Conservation (phyloP, 2,888 invertebrate species). For the Melangyna quadrimaculata region DNA sequence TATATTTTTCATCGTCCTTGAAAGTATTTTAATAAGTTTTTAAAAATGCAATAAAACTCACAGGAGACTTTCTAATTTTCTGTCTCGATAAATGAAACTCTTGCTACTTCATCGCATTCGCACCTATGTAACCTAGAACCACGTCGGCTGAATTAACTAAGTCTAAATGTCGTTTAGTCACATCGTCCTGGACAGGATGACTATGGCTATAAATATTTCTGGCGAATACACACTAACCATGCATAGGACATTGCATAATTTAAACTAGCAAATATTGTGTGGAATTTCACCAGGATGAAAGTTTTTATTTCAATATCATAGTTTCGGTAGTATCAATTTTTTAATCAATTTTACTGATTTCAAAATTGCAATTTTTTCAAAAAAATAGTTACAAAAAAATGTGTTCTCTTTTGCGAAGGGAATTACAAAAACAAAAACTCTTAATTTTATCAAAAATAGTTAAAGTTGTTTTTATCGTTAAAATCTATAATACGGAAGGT, state of each 20-base stretch:
- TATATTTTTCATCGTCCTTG: not conserved
- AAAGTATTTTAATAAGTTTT: constrained; percentile 19
- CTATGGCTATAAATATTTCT: constrained; percentile 53
- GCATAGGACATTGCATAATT: not conserved
- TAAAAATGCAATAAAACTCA: not conserved
- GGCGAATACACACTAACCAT: constrained; percentile 9
- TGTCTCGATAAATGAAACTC: not conserved
- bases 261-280: not conserved
- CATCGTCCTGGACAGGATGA: constrained; percentile 51
- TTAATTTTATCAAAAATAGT: too few species aligned
- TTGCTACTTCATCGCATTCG: not conserved
- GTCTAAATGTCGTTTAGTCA: constrained; percentile 63
- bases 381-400: too few species aligned
- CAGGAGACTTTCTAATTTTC: not conserved
- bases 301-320: not conserved
- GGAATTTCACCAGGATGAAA: not conserved
- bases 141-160: constrained; percentile 46
- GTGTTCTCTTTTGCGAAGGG: too few species aligned
- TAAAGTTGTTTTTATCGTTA: too few species aligned
- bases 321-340: too few species aligned
- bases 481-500: too few species aligned
- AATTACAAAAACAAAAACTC: too few species aligned
- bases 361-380: too few species aligned
- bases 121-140: not conserved
- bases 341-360: too few species aligned